phyloP scores from a whole-genome alignment of 2,113 vertebrate species.

The Ochotona curzoniae region DNA sequence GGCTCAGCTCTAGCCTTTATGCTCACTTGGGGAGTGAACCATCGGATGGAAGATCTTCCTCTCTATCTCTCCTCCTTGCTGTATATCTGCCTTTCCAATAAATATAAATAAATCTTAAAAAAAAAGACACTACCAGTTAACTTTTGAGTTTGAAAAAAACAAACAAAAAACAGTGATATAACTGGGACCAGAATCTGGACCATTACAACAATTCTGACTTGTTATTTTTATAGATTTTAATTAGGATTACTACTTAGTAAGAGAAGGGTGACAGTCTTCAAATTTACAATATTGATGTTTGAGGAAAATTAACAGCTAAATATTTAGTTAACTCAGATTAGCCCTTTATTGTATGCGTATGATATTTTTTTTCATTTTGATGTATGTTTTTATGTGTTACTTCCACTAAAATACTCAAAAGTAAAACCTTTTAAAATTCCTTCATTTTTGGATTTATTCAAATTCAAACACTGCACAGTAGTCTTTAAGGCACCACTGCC shows the following conservation, averaged over 20 bases:
- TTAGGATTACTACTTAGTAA: neutral
- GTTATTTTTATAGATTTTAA: neutral
- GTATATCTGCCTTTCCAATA: too few relatives aligned
- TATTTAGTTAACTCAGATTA: neutral
- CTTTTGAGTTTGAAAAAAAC: neutral
- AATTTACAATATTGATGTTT: neutral
- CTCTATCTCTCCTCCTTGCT: too few relatives aligned
- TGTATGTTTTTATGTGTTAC: neutral
- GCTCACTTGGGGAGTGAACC: too few relatives aligned
- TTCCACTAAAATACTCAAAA: conserved; percentile 1
- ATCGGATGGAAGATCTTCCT: too few relatives aligned
- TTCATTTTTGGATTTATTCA: too few relatives aligned
- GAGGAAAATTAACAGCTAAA: neutral
- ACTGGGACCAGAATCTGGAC: neutral
- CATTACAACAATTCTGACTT: neutral
- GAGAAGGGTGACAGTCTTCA: neutral
- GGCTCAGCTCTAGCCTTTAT: too few relatives aligned
- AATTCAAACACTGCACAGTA: neutral
- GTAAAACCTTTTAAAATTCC: neutral
- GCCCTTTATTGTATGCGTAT: neutral
- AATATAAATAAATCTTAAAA: too few relatives aligned
- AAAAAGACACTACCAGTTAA: neutral
- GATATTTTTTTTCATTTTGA: neutral
- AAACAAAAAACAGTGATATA: neutral
- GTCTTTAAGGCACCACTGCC: neutral